Percentiles rank a stretch among this genome's conserved stretches.
phyloP scores from a whole-genome alignment of 2,113 vertebrate species.

The Sylvia atricapilla region DNA sequence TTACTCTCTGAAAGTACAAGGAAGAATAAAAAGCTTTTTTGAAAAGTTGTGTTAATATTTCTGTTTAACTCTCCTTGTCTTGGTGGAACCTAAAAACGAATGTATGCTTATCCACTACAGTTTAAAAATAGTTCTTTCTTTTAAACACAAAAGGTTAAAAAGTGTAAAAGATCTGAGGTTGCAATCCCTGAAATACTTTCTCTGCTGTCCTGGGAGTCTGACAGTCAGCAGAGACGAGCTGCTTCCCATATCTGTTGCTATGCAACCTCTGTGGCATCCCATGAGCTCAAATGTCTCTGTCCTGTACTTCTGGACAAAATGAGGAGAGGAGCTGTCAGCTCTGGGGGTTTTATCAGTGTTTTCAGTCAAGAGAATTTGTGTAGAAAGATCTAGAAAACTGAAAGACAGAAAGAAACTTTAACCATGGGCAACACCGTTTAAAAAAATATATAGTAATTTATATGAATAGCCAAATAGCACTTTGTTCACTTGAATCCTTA shows the following conservation, averaged over 20 bases:
- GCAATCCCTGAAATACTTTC: not conserved
- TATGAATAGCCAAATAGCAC: not conserved
- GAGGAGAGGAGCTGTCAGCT: not conserved
- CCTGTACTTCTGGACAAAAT: not conserved
- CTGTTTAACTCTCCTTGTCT: not conserved
- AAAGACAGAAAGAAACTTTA: not conserved
- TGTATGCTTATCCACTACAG: not conserved
- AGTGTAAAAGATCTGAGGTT: not conserved
- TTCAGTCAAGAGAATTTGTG: not conserved
- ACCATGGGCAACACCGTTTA: not conserved
- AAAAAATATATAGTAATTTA: not conserved
- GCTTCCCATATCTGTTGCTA: not conserved
- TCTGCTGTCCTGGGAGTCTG: constrained; percentile 12
- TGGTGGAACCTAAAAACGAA: not conserved
- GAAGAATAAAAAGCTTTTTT: not conserved
- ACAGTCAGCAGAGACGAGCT: not conserved
- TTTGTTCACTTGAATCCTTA: not conserved
- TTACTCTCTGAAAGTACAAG: not conserved
- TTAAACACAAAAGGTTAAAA: constrained; percentile 15
- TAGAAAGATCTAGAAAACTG: not conserved
- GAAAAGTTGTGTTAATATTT: not conserved
- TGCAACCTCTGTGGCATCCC: constrained; percentile 10
- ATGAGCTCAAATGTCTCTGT: not conserved
- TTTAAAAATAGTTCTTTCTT: not conserved
- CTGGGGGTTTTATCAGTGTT: not conserved